A percentile compares a stretch with the other conserved stretches of the same genome.
phyloP scores from a whole-genome alignment of 2,113 vertebrate species.

The Nycticryphes semicollaris region DNA sequence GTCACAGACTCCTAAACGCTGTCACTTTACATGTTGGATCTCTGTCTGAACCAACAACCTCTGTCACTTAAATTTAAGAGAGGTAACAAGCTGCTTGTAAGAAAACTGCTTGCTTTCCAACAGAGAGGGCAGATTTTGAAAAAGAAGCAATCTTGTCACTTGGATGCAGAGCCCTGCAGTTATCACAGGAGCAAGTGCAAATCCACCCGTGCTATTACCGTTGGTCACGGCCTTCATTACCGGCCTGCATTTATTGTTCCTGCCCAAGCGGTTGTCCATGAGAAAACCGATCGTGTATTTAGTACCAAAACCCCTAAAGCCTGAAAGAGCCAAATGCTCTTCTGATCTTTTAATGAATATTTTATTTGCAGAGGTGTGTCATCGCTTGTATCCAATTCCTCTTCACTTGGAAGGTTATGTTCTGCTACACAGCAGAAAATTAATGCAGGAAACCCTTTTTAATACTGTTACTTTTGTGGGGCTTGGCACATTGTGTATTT shows the following conservation, averaged over 20 bases:
- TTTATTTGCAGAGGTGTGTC: background rate
- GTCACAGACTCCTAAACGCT: background rate
- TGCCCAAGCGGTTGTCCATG: background rate
- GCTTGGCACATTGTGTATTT: background rate
- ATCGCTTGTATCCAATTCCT: background rate
- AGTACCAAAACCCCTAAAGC: background rate
- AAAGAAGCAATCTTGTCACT: background rate
- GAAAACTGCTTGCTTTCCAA: background rate
- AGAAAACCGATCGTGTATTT: background rate
- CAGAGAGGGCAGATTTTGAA: background rate
- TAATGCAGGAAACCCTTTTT: background rate
- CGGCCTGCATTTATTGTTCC: background rate
- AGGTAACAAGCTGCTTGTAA: background rate
- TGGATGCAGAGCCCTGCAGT: background rate
- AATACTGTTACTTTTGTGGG: background rate
- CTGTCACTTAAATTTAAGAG: background rate
- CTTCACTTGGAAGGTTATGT: background rate
- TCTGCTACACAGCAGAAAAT: background rate
- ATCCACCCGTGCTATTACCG: background rate
- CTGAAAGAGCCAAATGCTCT: background rate
- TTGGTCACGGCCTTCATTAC: background rate
- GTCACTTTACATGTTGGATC: background rate
- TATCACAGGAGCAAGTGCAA: background rate
- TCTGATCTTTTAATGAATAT: background rate
- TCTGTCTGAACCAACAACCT: background rate